phyloP scores from a whole-genome alignment of 2,113 vertebrate species.

The Tragelaphus scriptus region DNA sequence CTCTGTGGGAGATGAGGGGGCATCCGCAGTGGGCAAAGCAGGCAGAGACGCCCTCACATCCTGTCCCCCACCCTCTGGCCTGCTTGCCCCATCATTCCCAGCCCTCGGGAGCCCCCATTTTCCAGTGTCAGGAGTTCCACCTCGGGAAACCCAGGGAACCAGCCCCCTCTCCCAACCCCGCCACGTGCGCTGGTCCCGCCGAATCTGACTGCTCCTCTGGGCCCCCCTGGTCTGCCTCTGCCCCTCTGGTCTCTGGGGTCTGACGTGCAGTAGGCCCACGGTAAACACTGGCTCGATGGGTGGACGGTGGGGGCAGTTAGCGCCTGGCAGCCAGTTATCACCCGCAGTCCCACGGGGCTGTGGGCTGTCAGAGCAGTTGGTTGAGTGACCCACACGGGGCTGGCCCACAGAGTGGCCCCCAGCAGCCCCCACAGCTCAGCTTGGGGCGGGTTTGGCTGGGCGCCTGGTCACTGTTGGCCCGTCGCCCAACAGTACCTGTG shows the following conservation, averaged over 20 bases:
- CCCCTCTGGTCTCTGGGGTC: background rate
- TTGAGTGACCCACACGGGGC: background rate
- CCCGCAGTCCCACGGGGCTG: background rate
- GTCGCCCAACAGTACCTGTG: background rate
- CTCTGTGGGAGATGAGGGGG: constrained; percentile 73
- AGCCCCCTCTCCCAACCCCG: background rate
- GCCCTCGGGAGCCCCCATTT: background rate
- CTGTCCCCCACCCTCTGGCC: background rate
- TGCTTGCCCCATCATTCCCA: background rate
- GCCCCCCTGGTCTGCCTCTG: too few relatives aligned
- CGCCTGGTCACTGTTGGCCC: accelerated
- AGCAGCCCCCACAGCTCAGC: background rate
- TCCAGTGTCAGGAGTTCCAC: background rate
- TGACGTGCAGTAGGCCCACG: background rate
- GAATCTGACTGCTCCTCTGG: background rate
- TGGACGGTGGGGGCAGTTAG: background rate
- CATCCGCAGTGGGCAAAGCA: background rate
- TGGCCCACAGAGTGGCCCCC: background rate
- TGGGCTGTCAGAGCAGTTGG: background rate
- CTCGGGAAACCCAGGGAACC: background rate
- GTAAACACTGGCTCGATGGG: background rate
- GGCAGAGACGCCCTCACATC: background rate
- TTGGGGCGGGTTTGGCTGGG: background rate
- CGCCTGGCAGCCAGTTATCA: background rate
- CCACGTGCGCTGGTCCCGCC: background rate